A percentile compares a stretch with the other conserved stretches of the same genome.
phyloP scores from a whole-genome alignment of 2,888 invertebrate genomes.

The Lottia gigantea region DNA sequence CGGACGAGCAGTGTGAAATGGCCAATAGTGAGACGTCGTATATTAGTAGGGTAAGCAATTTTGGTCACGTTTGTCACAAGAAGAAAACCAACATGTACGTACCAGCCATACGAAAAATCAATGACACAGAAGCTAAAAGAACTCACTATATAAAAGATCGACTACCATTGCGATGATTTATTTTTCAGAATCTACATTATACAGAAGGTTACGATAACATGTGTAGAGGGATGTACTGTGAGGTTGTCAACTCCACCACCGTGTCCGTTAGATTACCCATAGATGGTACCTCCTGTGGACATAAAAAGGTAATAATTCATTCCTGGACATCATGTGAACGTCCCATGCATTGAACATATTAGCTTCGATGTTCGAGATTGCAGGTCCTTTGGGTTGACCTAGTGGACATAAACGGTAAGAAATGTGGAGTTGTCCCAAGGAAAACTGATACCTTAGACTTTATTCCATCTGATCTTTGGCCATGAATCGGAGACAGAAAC shows the following conservation, averaged over 20 bases:
- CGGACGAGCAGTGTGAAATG: slow-evolving; percentile 33
- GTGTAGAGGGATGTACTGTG: slow-evolving; percentile 35
- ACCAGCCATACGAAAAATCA: too few species aligned
- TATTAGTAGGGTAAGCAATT: slow-evolving; percentile 26
- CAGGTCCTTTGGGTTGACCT: too few species aligned
- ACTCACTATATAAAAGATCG: too few species aligned
- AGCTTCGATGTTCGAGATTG: too few species aligned
- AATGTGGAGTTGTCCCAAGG: too few species aligned
- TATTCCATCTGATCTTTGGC: not conserved
- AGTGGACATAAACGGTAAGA: too few species aligned
- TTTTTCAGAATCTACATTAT: slow-evolving; percentile 27
- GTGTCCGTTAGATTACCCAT: slow-evolving; percentile 31
- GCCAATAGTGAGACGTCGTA: slow-evolving; percentile 30
- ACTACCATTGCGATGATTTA: not conserved
- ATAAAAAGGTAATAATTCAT: slow-evolving; percentile 23
- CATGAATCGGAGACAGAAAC: not conserved
- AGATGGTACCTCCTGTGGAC: slow-evolving; percentile 35
- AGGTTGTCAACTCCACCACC: slow-evolving; percentile 19
- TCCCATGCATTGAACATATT: too few species aligned
- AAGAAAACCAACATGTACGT: too few species aligned
- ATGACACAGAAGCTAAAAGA: too few species aligned
- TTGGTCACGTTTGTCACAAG: too few species aligned
- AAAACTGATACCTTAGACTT: too few species aligned
- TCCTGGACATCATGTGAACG: not conserved
- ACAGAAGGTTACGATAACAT: slow-evolving; percentile 26